These are phyloP conservation scores for Epinephelus fuscoguttatus DNA, from an alignment of 2,113 vertebrate genomes.

Conservation along the genomic window DNA sequence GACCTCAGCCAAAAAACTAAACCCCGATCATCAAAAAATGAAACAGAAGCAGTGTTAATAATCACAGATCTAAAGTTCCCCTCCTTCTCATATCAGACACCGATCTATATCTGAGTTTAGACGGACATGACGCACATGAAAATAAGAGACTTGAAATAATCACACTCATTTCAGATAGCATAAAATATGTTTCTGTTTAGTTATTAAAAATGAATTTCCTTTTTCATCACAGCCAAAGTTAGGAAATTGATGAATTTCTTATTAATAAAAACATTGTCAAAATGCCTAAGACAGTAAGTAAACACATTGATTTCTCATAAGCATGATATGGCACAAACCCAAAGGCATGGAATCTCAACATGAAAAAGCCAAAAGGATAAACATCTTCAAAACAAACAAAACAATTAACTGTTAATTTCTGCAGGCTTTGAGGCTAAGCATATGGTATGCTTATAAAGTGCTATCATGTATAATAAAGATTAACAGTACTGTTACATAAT, in stretches of 20 bases:
- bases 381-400: slow-evolving; percentile 65
- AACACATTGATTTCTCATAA: slow-evolving; percentile 71
- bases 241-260: slow-evolving; percentile 76
- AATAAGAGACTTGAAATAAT: slow-evolving; percentile 47
- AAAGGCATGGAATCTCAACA: slow-evolving; percentile 77
- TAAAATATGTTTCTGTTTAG: slow-evolving; percentile 86
- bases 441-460: slow-evolving; percentile 83
- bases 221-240: slow-evolving; percentile 82
- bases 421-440: slow-evolving; percentile 78
- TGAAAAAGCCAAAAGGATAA: slow-evolving; percentile 64
- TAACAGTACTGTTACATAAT: slow-evolving; percentile 61
- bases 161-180: slow-evolving; percentile 68
- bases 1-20: neutral
- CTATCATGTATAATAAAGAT: slow-evolving; percentile 80
- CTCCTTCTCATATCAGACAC: neutral
- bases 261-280: slow-evolving; percentile 80
- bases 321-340: slow-evolving; percentile 74
- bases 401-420: slow-evolving; percentile 68
- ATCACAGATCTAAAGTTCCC: neutral
- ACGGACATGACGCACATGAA: neutral
- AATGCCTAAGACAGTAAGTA: slow-evolving; percentile 72
- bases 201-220: slow-evolving; percentile 80
- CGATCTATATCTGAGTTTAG: neutral
- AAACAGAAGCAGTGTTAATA: neutral
- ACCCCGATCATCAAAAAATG: neutral